These are phyloP conservation scores for Celastrina argiolus DNA, from an alignment of 2,888 invertebrate genomes.

Conservation along the genomic window DNA sequence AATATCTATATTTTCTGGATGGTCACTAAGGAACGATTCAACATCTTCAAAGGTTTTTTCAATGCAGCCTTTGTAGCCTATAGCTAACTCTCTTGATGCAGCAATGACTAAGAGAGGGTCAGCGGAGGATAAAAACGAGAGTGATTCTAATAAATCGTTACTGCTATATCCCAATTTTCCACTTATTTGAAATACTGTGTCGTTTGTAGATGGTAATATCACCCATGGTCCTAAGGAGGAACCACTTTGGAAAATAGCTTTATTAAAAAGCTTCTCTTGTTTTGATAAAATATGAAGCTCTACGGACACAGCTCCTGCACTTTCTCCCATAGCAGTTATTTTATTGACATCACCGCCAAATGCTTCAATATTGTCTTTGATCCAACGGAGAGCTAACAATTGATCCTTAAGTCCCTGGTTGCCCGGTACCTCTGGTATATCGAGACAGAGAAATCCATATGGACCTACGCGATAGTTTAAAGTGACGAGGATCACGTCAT, in stretches of 20 bases:
- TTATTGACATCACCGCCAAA: conserved; percentile 49
- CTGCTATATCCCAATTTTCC: not conserved
- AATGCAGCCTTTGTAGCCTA: conserved; percentile 6
- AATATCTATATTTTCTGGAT: conserved; percentile 9
- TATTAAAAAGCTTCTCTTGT: conserved; percentile 45
- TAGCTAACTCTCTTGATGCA: not conserved
- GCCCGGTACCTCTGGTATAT: conserved; percentile 45
- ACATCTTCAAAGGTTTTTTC: conserved; percentile 19
- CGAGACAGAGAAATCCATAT: conserved; percentile 42
- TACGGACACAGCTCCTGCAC: conserved; percentile 47
- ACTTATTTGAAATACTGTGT: not conserved
- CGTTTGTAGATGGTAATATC: not conserved
- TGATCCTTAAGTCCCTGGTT: conserved; percentile 57
- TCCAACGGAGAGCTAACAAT: conserved; percentile 47
- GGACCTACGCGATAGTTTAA: conserved; percentile 10
- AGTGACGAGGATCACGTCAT: conserved; percentile 10
- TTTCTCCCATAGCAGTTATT: conserved; percentile 51
- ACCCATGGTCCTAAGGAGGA: conserved; percentile 31
- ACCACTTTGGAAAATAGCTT: conserved; percentile 50
- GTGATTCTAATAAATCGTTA: not conserved
- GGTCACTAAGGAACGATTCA: not conserved
- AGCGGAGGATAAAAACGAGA: not conserved
- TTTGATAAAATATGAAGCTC: conserved; percentile 45
- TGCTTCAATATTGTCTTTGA: conserved; percentile 48
- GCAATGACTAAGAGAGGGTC: not conserved